Percentiles rank a stretch among this genome's conserved stretches.
Evolutionary conservation across 2,113 vertebrate species (phyloP).

Genomic region (Prinia subflava): DNA sequence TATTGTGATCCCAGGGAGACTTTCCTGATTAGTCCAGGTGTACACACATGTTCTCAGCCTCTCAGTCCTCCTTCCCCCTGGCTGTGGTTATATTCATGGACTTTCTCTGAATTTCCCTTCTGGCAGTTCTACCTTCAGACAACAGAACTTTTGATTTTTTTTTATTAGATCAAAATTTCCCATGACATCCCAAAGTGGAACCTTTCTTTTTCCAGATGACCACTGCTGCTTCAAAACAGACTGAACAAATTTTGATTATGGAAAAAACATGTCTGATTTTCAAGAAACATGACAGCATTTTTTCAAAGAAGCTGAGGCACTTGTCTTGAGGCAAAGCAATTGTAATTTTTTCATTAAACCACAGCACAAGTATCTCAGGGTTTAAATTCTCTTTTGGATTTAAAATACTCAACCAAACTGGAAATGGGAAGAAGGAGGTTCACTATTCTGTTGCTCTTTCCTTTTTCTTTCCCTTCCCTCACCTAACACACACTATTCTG

Average conservation of each 20-base stretch:
- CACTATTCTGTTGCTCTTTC: not conserved
- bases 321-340: not conserved
- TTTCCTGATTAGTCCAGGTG: not conserved
- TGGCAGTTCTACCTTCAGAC: not conserved
- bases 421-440: accelerated
- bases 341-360: not conserved
- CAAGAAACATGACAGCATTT: not conserved
- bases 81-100: not conserved
- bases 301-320: not conserved
- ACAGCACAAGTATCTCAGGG: not conserved
- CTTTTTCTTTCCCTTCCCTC: not conserved
- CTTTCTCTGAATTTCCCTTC: not conserved
- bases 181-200: not conserved
- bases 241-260: not conserved
- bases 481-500: not conserved
- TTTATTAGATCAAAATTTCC: not conserved
- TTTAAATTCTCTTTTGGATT: not conserved
- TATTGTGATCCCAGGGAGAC: not conserved
- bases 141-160: not conserved
- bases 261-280: not conserved
- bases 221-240: not conserved
- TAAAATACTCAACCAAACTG: not conserved
- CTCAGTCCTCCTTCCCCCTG: not conserved
- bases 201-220: not conserved
- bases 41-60: not conserved